Evolutionary conservation across 2,797 vertebrate species (phyloP), one percentile per base, ranked within the genome.

Genomic region (Gymnoscopelus microlampas): DNA sequence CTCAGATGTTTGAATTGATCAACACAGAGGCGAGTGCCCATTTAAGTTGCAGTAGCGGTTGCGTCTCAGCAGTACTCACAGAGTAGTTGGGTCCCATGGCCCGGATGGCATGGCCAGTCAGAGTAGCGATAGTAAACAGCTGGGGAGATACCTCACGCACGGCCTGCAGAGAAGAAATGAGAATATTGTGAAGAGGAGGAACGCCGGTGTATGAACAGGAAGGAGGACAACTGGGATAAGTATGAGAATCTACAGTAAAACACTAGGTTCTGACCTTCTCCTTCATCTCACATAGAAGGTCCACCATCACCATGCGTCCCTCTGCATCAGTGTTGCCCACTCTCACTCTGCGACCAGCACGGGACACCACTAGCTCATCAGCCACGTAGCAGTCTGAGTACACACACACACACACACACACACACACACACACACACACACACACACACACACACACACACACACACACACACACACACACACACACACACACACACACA

Each of bases 321-420:
- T 95, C 95, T 0, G 95, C 95, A 1, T 95, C 95, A 0, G 95
- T 95, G 92, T 95, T 95, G 65, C 95, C 95, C 71, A 95, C 93
- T 50, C 94, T 88, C 63, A 95, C 89, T 53, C 94, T 86, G 60
- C 90, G 90, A 44, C 92, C 90, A 0, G 94, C 94, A 2, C 95
- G 92, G 49, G 94, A 94, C 29, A 93, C 87, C 63, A 95, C 75
- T 79, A 95, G 84, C 60, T 95, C 95, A 55, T 95, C 95, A 0
- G 95, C 89, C 77, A 95, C 95, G 0, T 95, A 95, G 84, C 95
- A 95, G 79, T 95, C 95, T 88, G 76, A 71, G 9, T 47, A 71
- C 13, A 60, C 39, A 64, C 4, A 59, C 13, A 58, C 11, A 71
- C 14, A 61, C 39, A 61, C 4, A 61, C 11, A 58, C 32, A 79